Evolutionary conservation across 2,888 invertebrate species (phyloP), one percentile per base, ranked within the genome.

Genomic region (Glaucopsyche alexis): DNA sequence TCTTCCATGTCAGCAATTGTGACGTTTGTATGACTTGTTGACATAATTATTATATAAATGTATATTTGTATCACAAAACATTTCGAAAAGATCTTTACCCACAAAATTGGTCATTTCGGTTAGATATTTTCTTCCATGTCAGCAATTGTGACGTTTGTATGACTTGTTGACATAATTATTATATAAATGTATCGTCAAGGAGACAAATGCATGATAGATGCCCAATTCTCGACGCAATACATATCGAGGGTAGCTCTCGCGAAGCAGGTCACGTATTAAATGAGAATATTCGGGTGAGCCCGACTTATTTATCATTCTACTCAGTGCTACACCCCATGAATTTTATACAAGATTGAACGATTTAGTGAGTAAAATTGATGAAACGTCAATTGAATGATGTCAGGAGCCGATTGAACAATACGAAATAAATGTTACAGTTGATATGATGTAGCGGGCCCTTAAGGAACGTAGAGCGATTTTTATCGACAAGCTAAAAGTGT

Each of bases 271-370:
- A 93, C 92, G 92, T 93, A 91, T 88, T 91, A 92, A 91, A 93
- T 93, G 92, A 91, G 92, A 92, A 92, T 93, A 93, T 92, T 93
- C 89, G 91, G 90, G 85, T 88, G 85, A 90, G 88, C 89, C 91
- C 82, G 83, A 86, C 91, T 91, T 93, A 93, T 93, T 92, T 92
- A 93, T 93, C 93, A 93, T 93, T 90, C 92, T 85, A 84, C 87
- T 88, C 90, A 87, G 85, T 85, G 87, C 89, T 90, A 88, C 90
- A 89, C 88, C 88, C 91, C 90, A 91, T 93, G 91, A 93, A 92
- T 93, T 92, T 92, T 91, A 90, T 92, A 92, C 91, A 92, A 92
- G 92, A 92, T 91, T 90, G 92, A 92, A 88, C 91, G 92, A 92
- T 91, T 92, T 92, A 90, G 86, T 88, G 87, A 89, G 87, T 87